Evolutionary conservation across 2,888 invertebrate genomes (phyloP).

Genomic region (Monopis laevigella): DNA sequence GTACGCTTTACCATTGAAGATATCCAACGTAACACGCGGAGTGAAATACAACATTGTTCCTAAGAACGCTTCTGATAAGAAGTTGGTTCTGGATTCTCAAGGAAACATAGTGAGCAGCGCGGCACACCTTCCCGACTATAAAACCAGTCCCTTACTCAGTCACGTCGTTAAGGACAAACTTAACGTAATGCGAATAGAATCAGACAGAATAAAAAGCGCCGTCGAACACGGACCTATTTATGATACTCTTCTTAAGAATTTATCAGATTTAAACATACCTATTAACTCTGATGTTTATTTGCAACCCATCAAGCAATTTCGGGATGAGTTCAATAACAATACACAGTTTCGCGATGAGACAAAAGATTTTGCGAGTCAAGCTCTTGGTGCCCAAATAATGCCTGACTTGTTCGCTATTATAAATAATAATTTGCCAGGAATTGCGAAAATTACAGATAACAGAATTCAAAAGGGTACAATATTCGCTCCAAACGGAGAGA

Average conservation of each 20-base stretch:
- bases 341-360: slow-evolving; percentile 65
- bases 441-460: slow-evolving; percentile 46
- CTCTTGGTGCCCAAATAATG: slow-evolving; percentile 52
- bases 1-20: slow-evolving; percentile 56
- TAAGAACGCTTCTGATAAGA: slow-evolving; percentile 59
- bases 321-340: slow-evolving; percentile 63
- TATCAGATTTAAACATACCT: slow-evolving; percentile 60
- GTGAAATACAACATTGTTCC: slow-evolving; percentile 59
- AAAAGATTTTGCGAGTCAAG: slow-evolving; percentile 56
- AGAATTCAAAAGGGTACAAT: slow-evolving; percentile 59
- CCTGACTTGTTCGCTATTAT: slow-evolving; percentile 45
- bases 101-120: slow-evolving; percentile 60
- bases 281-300: slow-evolving; percentile 61
- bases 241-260: slow-evolving; percentile 63
- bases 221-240: slow-evolving; percentile 69
- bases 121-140: slow-evolving; percentile 57
- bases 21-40: slow-evolving; percentile 54
- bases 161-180: slow-evolving; percentile 59
- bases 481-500: slow-evolving; percentile 61
- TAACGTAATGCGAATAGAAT: slow-evolving; percentile 60
- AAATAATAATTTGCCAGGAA: slow-evolving; percentile 52
- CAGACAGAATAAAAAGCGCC: slow-evolving; percentile 66
- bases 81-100: slow-evolving; percentile 53
- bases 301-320: slow-evolving; percentile 62
- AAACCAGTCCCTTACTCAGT: slow-evolving; percentile 55